Conservation (phyloP, 1,140 invertebrate genomes). For the Propsilocerus akamusi region DNA sequence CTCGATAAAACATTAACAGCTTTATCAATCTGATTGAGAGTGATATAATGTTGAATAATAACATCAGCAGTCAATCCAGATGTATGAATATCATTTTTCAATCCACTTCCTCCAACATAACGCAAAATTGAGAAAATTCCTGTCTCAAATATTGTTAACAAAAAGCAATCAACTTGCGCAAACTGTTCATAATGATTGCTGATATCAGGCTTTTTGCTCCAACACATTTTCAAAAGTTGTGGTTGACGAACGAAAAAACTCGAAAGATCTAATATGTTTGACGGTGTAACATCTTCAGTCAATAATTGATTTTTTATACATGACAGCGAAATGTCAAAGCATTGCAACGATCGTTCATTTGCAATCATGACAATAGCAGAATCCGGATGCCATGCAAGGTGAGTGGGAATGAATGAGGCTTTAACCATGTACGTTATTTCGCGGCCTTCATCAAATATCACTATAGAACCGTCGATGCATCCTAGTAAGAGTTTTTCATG, state of each 20-base stretch:
- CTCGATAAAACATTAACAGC: slow-evolving; percentile 46
- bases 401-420: slow-evolving; percentile 33
- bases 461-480: slow-evolving; percentile 56
- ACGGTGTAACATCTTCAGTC: slow-evolving; percentile 41
- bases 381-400: slow-evolving; percentile 51
- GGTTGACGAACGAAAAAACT: slow-evolving; percentile 44
- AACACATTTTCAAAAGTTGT: slow-evolving; percentile 31
- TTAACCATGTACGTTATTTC: slow-evolving; percentile 35
- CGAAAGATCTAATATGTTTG: slow-evolving; percentile 42
- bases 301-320: slow-evolving; percentile 46
- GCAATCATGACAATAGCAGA: slow-evolving; percentile 45
- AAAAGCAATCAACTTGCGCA: slow-evolving; percentile 27
- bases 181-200: slow-evolving; percentile 25
- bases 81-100: slow-evolving; percentile 22
- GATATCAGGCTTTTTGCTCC: slow-evolving; percentile 32
- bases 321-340: slow-evolving; percentile 51
- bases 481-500: slow-evolving; percentile 53
- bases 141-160: slow-evolving; percentile 38
- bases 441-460: slow-evolving; percentile 44
- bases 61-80: slow-evolving; percentile 32
- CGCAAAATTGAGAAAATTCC: slow-evolving; percentile 27
- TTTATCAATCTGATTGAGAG: slow-evolving; percentile 38
- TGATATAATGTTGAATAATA: slow-evolving; percentile 45
- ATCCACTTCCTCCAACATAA: slow-evolving; percentile 17
- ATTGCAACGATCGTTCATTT: slow-evolving; percentile 55